These are phyloP conservation scores for Steatocranus sp. DNA, from an alignment of 2,797 vertebrate genomes.

Conservation along the genomic window DNA sequence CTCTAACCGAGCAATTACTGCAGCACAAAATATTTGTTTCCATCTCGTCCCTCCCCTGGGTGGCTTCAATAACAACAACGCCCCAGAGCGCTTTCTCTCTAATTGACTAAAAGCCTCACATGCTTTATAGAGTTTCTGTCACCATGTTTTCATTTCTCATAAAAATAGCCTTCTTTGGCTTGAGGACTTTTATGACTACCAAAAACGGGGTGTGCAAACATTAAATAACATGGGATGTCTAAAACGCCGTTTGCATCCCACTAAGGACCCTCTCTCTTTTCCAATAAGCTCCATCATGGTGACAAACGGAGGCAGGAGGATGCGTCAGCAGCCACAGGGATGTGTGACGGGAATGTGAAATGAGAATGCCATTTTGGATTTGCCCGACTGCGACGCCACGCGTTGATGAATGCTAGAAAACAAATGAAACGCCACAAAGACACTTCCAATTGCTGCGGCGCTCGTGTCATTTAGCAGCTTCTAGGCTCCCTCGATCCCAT, in stretches of 20 bases:
- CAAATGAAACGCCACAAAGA: constrained; percentile 39
- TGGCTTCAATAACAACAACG: constrained; percentile 61
- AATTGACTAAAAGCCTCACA: constrained; percentile 80
- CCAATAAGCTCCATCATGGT: constrained; percentile 40
- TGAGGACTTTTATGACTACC: constrained; percentile 66
- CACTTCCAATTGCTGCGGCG: constrained; percentile 1
- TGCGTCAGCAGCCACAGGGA: neutral
- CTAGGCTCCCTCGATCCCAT: constrained; percentile 31
- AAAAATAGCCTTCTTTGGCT: constrained; percentile 65
- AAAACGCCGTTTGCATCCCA: constrained; percentile 51
- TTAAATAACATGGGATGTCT: constrained; percentile 61
- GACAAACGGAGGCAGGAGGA: constrained; percentile 12
- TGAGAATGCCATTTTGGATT: constrained; percentile 36
- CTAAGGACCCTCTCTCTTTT: constrained; percentile 36
- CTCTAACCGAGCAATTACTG: constrained; percentile 24
- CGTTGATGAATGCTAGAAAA: constrained; percentile 8
- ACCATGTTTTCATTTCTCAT: constrained; percentile 75
- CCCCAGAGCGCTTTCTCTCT: constrained; percentile 58
- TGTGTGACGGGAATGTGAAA: constrained; percentile 34
- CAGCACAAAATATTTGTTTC: constrained; percentile 55
- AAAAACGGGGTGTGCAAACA: constrained; percentile 59
- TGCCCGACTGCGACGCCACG: neutral
- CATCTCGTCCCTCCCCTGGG: constrained; percentile 39
- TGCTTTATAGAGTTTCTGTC: constrained; percentile 79
- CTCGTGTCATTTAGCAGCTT: constrained; percentile 39